Evolutionary conservation across 2,797 vertebrate species (phyloP).

Genomic region (Cirrhinus mrigala): DNA sequence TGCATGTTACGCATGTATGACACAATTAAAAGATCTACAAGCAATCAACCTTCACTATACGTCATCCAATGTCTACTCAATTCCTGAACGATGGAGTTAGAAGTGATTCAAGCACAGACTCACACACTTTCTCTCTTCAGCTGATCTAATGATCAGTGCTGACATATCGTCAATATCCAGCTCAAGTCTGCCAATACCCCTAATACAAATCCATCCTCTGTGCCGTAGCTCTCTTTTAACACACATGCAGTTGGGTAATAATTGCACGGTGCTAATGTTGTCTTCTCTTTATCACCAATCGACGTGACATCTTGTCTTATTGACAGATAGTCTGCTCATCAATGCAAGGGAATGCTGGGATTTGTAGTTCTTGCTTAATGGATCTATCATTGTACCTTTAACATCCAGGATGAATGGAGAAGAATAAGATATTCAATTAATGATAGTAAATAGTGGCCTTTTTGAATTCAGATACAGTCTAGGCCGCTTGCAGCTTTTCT

Average conservation of each 20-base stretch:
- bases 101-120: constrained; percentile 30
- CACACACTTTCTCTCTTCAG: constrained; percentile 56
- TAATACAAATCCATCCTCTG: constrained; percentile 78
- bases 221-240: constrained; percentile 69
- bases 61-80: background rate
- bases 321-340: constrained; percentile 6
- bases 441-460: background rate
- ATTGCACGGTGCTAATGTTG: constrained; percentile 20
- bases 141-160: constrained; percentile 81
- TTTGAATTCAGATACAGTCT: background rate
- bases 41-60: background rate
- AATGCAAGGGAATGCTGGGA: constrained; percentile 9
- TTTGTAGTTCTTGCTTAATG: background rate
- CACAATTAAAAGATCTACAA: background rate
- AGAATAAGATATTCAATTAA: background rate
- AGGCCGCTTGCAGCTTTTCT: constrained; percentile 22
- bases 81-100: constrained; percentile 17
- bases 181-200: constrained; percentile 77
- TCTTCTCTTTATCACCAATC: constrained; percentile 27
- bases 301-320: constrained; percentile 19
- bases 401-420: background rate
- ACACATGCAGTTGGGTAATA: constrained; percentile 45
- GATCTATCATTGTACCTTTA: background rate
- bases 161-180: constrained; percentile 81
- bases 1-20: background rate